A percentile compares a stretch with the other conserved stretches of the same genome.
phyloP scores from a whole-genome alignment of 2,888 invertebrate species.

The Synergus itoensis region DNA sequence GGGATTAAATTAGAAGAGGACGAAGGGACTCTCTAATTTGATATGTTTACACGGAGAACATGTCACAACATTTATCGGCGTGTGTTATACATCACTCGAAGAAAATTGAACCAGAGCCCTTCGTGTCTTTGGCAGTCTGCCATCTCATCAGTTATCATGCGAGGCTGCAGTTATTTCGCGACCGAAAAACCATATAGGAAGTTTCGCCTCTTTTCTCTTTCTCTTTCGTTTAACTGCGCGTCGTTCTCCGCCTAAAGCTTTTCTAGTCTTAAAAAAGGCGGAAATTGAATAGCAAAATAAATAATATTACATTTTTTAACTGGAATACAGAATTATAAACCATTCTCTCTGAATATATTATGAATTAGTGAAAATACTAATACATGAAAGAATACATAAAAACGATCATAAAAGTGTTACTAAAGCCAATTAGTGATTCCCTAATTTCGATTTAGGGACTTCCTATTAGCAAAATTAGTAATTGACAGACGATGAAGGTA shows the following conservation, averaged over 20 bases:
- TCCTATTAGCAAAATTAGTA: neutral
- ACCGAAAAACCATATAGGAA: conserved; percentile 15
- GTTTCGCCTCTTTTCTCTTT: neutral
- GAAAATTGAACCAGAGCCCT: conserved; percentile 39
- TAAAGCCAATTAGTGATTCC: too few relatives aligned
- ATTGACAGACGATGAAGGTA: neutral
- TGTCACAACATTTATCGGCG: conserved; percentile 42
- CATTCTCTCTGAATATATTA: too few relatives aligned
- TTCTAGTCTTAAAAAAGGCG: neutral
- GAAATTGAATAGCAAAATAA: neutral
- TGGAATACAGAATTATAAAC: too few relatives aligned
- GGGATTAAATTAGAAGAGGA: conserved; percentile 16
- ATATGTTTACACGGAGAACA: conserved; percentile 39
- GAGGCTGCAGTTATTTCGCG: conserved; percentile 33
- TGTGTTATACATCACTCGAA: conserved; percentile 40
- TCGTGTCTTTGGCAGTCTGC: conserved; percentile 37
- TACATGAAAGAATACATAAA: too few relatives aligned
- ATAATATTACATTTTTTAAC: neutral
- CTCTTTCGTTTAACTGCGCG: neutral
- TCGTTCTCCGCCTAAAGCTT: neutral
- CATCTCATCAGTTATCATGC: conserved; percentile 39
- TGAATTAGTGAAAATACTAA: too few relatives aligned
- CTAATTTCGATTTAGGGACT: neutral
- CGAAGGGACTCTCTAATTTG: conserved; percentile 35
- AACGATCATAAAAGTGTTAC: too few relatives aligned